Conservation (phyloP, 2,113 vertebrate species). For the Urocolius indicus region DNA sequence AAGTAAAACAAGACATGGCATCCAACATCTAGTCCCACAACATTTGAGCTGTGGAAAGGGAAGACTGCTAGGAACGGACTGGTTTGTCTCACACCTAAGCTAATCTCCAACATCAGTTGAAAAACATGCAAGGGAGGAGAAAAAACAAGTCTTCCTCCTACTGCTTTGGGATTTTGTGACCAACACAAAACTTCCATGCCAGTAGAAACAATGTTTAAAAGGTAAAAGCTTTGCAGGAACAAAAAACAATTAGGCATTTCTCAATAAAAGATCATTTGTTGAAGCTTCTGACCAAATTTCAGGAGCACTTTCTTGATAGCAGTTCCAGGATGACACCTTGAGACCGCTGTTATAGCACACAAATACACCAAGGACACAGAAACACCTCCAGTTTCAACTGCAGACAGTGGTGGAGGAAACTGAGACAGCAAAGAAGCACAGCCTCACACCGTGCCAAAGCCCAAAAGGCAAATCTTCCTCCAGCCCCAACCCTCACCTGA, state of each 20-base stretch:
- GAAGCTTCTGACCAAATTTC: neutral
- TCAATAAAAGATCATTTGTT: neutral
- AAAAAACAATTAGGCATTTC: neutral
- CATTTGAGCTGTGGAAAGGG: neutral
- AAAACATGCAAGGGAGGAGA: neutral
- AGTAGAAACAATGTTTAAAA: neutral
- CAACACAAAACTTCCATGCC: neutral
- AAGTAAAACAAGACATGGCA: neutral
- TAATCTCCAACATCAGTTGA: neutral
- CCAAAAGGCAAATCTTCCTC: neutral
- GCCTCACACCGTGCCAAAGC: neutral
- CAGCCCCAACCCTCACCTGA: accelerated
- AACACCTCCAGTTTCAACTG: accelerated
- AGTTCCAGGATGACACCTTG: neutral
- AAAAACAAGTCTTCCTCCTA: neutral
- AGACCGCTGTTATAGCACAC: accelerated
- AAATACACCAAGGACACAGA: neutral
- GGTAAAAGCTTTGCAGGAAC: neutral
- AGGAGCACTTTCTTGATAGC: neutral
- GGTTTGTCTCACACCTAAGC: neutral
- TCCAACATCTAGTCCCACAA: neutral
- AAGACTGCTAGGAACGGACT: neutral
- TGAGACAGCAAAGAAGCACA: neutral
- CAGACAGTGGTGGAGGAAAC: neutral
- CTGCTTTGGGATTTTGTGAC: neutral